These are phyloP conservation scores for Myocastor coypus DNA, from an alignment of 2,113 vertebrate species.

Conservation along the genomic window DNA sequence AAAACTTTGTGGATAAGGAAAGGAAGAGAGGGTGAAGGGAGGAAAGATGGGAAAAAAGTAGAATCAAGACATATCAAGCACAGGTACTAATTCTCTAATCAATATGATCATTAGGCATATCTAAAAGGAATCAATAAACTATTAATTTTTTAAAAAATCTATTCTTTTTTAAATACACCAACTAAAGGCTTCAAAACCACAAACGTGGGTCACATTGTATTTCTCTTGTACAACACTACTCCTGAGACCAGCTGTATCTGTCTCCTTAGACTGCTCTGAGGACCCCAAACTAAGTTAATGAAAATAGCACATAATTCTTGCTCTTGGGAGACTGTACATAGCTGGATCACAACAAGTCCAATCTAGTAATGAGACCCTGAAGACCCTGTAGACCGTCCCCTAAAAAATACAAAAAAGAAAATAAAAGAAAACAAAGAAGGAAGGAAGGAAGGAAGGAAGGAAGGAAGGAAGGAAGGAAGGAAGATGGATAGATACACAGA, in stretches of 20 bases:
- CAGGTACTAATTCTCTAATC: neutral
- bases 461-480: too few relatives aligned
- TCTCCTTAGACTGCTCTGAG: neutral
- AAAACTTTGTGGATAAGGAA: neutral
- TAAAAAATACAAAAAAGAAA: too few relatives aligned
- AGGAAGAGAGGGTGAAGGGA: neutral
- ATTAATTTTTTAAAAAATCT: neutral
- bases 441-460: too few relatives aligned
- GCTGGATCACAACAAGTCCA: too few relatives aligned
- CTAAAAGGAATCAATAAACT: neutral
- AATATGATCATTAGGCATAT: neutral
- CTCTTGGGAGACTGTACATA: too few relatives aligned
- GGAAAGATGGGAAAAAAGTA: neutral
- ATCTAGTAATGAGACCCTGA: too few relatives aligned
- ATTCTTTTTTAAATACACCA: neutral
- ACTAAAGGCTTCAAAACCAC: slow-evolving; percentile 3
- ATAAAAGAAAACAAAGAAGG: too few relatives aligned
- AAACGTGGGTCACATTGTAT: neutral
- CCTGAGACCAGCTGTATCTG: neutral
- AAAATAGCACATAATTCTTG: neutral
- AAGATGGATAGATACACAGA: too few relatives aligned
- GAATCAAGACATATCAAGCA: neutral
- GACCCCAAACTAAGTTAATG: neutral
- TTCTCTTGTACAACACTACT: neutral
- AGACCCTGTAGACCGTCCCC: too few relatives aligned